Conservation (phyloP, 2,888 invertebrate species). For the Listrodromus nycthemerus region DNA sequence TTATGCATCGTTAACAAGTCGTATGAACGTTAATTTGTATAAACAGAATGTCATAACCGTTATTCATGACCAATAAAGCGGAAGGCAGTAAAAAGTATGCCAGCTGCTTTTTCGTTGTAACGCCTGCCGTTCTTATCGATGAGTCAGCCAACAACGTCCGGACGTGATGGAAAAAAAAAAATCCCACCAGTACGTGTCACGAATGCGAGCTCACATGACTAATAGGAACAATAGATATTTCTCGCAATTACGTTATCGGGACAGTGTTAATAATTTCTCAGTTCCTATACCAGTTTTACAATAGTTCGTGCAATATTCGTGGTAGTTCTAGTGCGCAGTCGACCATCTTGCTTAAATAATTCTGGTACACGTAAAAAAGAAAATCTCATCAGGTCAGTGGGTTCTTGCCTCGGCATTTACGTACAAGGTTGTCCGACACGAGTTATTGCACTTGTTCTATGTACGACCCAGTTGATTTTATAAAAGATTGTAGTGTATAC, state of each 20-base stretch:
- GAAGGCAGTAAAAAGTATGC: neutral
- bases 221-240: conserved; percentile 7
- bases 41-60: neutral
- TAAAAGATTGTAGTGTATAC: conserved; percentile 5
- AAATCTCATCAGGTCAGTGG: conserved; percentile 3
- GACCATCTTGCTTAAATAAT: neutral
- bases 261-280: neutral
- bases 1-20: neutral
- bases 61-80: neutral
- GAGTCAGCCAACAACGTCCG: conserved; percentile 16
- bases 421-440: conserved; percentile 27
- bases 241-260: neutral
- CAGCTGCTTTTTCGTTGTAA: neutral
- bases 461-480: conserved; percentile 47
- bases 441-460: conserved; percentile 44
- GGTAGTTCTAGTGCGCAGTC: neutral
- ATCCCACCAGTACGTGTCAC: conserved; percentile 1
- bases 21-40: neutral
- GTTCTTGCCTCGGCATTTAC: conserved; percentile 11
- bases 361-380: neutral
- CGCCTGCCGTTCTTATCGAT: conserved; percentile 12
- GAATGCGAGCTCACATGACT: conserved; percentile 1
- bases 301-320: neutral
- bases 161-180: neutral
- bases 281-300: neutral